Percentiles rank a stretch among this genome's conserved stretches.
Evolutionary conservation across 2,113 vertebrate genomes (phyloP).

Genomic region (Scomber colias): DNA sequence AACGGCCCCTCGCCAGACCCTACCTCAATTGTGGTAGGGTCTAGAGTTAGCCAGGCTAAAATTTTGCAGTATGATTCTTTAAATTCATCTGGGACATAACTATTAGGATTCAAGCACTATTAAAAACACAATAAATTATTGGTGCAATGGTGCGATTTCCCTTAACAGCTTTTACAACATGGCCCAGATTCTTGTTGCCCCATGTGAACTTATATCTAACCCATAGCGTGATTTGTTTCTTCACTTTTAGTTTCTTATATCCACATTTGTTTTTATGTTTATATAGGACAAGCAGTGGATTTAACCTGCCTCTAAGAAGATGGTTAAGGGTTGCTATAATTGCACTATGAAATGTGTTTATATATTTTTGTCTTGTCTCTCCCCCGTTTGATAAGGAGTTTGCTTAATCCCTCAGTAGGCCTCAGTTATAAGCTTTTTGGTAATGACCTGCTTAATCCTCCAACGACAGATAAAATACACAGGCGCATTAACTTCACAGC

Average conservation of each 20-base stretch:
- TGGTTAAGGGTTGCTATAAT: slow-evolving; percentile 14
- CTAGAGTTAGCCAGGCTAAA: too few species aligned
- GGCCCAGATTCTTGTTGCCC: neutral
- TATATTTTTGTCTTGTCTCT: slow-evolving; percentile 47
- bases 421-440: slow-evolving; percentile 76
- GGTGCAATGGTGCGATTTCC: neutral
- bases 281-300: slow-evolving; percentile 1
- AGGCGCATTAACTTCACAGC: slow-evolving; percentile 77
- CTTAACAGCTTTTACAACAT: too few species aligned
- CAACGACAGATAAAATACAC: slow-evolving; percentile 74
- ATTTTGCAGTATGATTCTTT: too few species aligned
- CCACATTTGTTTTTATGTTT: neutral
- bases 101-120: neutral
- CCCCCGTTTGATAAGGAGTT: slow-evolving; percentile 71
- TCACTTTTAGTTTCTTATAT: neutral
- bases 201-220: neutral
- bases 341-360: slow-evolving; percentile 15
- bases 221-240: neutral
- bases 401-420: slow-evolving; percentile 76
- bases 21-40: too few species aligned
- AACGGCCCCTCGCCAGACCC: too few species aligned
- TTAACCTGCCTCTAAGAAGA: slow-evolving; percentile 23
- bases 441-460: slow-evolving; percentile 83
- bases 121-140: neutral
- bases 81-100: too few species aligned